Conservation (phyloP, 2,888 invertebrate genomes). For the Platycnemis pennipes region DNA sequence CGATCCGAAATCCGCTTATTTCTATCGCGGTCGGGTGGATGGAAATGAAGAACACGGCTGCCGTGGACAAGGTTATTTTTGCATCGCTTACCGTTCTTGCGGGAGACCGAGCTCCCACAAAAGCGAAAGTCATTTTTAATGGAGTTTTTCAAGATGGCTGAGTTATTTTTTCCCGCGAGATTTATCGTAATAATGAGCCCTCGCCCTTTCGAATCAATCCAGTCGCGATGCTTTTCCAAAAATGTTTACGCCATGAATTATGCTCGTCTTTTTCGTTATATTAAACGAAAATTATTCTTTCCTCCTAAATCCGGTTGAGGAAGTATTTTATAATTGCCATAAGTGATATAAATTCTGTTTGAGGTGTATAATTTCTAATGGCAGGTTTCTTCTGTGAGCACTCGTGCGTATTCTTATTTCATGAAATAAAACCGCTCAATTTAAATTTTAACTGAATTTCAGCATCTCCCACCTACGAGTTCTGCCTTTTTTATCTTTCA, state of each 20-base stretch:
- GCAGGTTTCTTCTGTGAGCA: too few relatives aligned
- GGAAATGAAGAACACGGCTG: constrained; percentile 69
- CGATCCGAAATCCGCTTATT: constrained; percentile 24
- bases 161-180: not conserved
- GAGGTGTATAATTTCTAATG: too few relatives aligned
- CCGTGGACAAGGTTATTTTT: constrained; percentile 71
- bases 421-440: too few relatives aligned
- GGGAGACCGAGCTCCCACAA: not conserved
- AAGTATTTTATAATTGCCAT: too few relatives aligned
- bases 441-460: too few relatives aligned
- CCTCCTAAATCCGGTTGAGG: too few relatives aligned
- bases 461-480: too few relatives aligned
- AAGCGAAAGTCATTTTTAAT: not conserved
- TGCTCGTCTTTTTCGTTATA: not conserved
- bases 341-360: too few relatives aligned
- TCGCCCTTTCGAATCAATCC: not conserved
- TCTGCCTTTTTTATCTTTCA: too few relatives aligned
- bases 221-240: not conserved
- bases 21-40: constrained; percentile 69
- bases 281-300: too few relatives aligned
- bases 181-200: not conserved
- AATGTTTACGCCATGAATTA: not conserved
- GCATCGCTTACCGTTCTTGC: constrained; percentile 71
- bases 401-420: too few relatives aligned
- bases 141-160: not conserved